Conservation (phyloP, 2,797 vertebrate genomes). For the Oceanodroma leucorhoa region DNA sequence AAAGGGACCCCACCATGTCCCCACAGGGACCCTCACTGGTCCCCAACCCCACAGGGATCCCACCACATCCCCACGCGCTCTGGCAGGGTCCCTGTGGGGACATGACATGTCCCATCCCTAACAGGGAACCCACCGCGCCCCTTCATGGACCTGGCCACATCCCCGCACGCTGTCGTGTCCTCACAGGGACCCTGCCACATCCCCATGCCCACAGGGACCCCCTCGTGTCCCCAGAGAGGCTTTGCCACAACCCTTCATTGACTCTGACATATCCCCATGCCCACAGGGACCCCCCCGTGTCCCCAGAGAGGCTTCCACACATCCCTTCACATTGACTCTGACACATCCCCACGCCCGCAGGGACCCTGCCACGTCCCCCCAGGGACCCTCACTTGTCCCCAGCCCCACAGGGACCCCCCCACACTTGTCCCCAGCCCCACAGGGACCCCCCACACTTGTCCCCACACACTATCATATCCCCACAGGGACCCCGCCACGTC, state of each 20-base stretch:
- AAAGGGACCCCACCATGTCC: not conserved
- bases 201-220: not conserved
- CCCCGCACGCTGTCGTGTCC: rapidly evolving
- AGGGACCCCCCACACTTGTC: no score
- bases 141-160: not conserved
- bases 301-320: no score
- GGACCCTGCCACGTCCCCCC: no score
- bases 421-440: not conserved
- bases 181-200: not conserved
- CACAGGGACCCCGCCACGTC: not conserved
- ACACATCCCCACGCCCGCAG: no score
- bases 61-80: rapidly evolving
- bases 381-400: no score
- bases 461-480: no score
- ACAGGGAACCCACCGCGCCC: no score
- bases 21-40: not conserved
- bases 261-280: no score
- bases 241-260: no score
- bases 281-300: not conserved
- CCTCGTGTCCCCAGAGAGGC: not conserved
- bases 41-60: not conserved
- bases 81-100: no score
- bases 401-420: not conserved
- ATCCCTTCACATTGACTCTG: no score
- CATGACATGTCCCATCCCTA: rapidly evolving